Percentiles rank a stretch among this genome's conserved stretches.
These are phyloP conservation scores for Ameiurus melas DNA, from an alignment of 2,113 vertebrate genomes.

Conservation along the genomic window DNA sequence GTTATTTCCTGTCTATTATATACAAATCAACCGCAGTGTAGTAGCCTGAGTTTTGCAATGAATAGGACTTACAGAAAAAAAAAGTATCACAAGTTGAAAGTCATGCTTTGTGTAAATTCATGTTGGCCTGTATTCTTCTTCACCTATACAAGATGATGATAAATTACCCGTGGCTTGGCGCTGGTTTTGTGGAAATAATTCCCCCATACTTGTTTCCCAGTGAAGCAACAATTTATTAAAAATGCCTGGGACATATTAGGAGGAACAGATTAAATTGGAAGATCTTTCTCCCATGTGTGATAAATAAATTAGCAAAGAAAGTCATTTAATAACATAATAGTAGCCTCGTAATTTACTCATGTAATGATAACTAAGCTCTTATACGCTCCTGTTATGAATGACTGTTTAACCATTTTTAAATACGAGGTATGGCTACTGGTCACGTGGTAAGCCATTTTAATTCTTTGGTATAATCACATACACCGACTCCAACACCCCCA, in stretches of 20 bases:
- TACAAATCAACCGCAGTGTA: constrained; percentile 5
- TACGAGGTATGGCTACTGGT: neutral
- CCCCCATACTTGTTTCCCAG: neutral
- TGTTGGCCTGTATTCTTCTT: neutral
- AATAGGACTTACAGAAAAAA: neutral
- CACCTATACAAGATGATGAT: constrained; percentile 7
- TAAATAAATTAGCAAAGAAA: neutral
- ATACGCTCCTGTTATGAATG: neutral
- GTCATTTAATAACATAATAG: neutral
- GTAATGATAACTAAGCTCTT: neutral
- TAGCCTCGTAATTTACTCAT: neutral
- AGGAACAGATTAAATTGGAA: neutral
- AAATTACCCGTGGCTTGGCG: neutral
- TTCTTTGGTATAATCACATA: neutral
- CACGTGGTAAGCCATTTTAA: neutral
- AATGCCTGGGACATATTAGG: neutral
- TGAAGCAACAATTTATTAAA: neutral
- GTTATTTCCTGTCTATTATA: constrained; percentile 39
- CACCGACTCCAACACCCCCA: too few species aligned
- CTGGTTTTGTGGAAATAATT: constrained; percentile 31
- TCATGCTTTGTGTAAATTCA: constrained; percentile 10
- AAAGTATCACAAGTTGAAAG: neutral
- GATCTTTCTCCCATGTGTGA: neutral
- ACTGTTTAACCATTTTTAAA: neutral
- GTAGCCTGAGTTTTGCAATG: neutral